These are phyloP conservation scores for Styela plicata DNA, from an alignment of 23 tunicate species.

Conservation along the genomic window DNA sequence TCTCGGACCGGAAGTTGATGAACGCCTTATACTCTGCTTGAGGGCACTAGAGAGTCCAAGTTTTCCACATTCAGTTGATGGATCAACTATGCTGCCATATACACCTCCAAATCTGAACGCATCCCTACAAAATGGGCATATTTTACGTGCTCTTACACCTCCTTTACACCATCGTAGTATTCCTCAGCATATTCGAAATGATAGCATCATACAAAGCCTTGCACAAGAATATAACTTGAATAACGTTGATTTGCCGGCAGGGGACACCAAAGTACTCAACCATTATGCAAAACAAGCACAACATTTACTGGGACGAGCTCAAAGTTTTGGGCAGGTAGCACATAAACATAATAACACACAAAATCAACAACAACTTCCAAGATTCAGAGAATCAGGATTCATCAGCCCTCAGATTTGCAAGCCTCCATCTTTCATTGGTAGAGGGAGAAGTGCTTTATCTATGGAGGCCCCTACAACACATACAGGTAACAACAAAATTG, in stretches of 20 bases:
- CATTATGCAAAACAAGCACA: constrained; percentile 17
- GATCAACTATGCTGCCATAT: background rate
- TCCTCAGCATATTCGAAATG: constrained; percentile 8
- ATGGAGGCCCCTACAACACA: background rate
- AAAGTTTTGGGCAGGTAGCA: background rate
- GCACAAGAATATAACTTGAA: constrained; percentile 3
- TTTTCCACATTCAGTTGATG: background rate
- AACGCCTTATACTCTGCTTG: background rate
- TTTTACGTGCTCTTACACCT: background rate
- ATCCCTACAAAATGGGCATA: background rate
- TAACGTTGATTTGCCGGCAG: background rate
- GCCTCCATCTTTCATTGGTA: constrained; percentile 51
- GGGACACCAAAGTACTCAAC: background rate
- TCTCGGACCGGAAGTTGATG: constrained; percentile 7
- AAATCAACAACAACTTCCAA: background rate
- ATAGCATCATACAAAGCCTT: constrained; percentile 2
- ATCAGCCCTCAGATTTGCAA: constrained; percentile 62
- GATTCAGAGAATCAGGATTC: constrained; percentile 17
- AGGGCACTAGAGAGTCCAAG: constrained; percentile 13
- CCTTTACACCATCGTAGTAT: constrained; percentile 1
- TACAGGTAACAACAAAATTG: background rate
- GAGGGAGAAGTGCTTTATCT: constrained; percentile 39
- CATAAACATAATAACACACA: constrained; percentile 4
- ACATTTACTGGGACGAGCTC: background rate
- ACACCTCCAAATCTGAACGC: background rate